A percentile compares a stretch with the other conserved stretches of the same genome.
These are phyloP conservation scores for Drosophila neocordata DNA, from an alignment of 1,140 invertebrate species.

Conservation along the genomic window DNA sequence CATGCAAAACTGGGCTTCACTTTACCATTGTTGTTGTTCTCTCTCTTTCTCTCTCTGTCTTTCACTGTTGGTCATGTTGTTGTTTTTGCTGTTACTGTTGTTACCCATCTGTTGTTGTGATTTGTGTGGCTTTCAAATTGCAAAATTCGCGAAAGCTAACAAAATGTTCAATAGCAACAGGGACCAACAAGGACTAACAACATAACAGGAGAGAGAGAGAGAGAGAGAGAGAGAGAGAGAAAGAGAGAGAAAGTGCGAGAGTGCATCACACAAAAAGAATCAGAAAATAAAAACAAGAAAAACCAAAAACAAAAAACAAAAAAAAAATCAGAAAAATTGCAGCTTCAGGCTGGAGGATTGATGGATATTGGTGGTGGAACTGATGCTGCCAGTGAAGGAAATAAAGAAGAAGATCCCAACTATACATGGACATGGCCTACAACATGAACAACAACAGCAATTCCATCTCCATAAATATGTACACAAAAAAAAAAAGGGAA, in stretches of 20 bases:
- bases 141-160: slow-evolving; percentile 76
- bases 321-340: slow-evolving; percentile 21
- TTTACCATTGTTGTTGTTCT: slow-evolving; percentile 14
- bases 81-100: slow-evolving; percentile 34
- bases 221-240: not conserved
- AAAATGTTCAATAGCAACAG: slow-evolving; percentile 64
- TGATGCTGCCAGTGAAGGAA: not conserved
- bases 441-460: slow-evolving; percentile 38
- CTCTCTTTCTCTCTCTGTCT: not conserved
- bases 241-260: not conserved
- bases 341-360: slow-evolving; percentile 29
- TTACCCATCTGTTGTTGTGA: slow-evolving; percentile 52
- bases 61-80: slow-evolving; percentile 16
- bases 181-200: slow-evolving; percentile 6
- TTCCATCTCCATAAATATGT: slow-evolving; percentile 22
- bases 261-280: not conserved
- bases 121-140: slow-evolving; percentile 80
- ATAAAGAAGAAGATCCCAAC: slow-evolving; percentile 2
- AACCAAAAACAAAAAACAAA: slow-evolving; percentile 27
- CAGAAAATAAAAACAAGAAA: slow-evolving; percentile 10
- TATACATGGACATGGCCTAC: slow-evolving; percentile 41
- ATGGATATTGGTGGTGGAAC: slow-evolving; percentile 14
- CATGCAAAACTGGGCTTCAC: slow-evolving; percentile 39
- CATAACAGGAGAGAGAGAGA: not conserved
- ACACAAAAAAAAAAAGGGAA: slow-evolving; percentile 6